Percentiles rank a stretch among this genome's conserved stretches.
Conservation (phyloP, 1,140 invertebrate genomes). For the Zaprionus kolodkinae region DNA sequence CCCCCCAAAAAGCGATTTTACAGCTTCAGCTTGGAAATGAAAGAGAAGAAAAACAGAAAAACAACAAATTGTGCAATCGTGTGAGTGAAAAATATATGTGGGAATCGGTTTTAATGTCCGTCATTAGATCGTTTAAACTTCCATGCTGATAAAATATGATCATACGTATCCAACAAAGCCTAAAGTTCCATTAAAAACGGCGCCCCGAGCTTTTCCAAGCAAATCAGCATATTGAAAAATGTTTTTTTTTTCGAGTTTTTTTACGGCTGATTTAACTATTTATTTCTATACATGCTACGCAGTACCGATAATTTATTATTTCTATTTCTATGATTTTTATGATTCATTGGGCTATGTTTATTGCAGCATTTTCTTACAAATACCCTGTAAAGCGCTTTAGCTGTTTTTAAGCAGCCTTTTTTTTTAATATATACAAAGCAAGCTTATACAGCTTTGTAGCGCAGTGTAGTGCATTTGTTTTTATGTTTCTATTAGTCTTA, state of each 20-base stretch:
- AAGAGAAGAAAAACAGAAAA: not conserved
- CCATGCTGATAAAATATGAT: conserved; percentile 6
- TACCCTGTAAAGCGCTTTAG: not conserved
- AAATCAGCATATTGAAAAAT: not conserved
- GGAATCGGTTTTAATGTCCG: conserved; percentile 30
- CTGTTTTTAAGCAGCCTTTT: not conserved
- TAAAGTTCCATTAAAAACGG: not conserved
- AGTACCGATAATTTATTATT: not conserved
- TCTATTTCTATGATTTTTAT: not conserved
- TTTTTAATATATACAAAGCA: no score
- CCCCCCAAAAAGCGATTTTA: conserved; percentile 60
- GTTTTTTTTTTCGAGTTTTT: not conserved
- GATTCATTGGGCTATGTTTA: not conserved
- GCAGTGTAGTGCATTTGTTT: not conserved
- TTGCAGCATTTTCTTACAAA: not conserved
- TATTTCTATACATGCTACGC: not conserved
- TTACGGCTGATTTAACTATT: not conserved
- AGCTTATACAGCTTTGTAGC: not conserved
- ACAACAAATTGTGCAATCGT: conserved; percentile 56
- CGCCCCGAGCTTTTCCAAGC: not conserved
- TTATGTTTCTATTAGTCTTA: not conserved
- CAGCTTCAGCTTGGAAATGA: conserved; percentile 40
- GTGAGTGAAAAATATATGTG: conserved; percentile 12
- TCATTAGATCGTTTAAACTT: conserved; percentile 10
- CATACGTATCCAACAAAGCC: not conserved